Evolutionary conservation across 2,113 vertebrate genomes (phyloP).

Genomic region (Phocoena sinus): DNA sequence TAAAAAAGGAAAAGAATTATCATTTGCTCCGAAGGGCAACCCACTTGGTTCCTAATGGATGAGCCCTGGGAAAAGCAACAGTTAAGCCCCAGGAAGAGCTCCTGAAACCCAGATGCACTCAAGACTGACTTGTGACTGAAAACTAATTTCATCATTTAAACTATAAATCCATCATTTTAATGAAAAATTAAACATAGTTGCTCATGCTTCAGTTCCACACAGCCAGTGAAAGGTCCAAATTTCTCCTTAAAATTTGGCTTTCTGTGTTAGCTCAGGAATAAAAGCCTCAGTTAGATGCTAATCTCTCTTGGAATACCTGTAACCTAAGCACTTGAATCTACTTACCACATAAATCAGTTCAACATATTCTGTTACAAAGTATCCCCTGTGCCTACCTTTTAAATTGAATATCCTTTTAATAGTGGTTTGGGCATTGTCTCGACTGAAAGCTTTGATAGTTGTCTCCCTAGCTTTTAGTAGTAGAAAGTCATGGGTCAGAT

Average conservation of each 20-base stretch:
- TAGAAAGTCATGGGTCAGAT: neutral
- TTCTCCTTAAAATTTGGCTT: neutral
- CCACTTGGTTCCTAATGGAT: neutral
- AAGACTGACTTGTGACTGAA: neutral
- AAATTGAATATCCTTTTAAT: neutral
- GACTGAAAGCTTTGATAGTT: neutral
- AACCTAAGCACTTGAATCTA: neutral
- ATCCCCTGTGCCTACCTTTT: neutral
- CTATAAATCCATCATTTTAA: neutral
- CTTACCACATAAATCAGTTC: neutral
- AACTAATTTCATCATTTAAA: neutral
- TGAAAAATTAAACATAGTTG: neutral
- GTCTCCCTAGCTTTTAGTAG: neutral
- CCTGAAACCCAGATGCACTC: neutral
- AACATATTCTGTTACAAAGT: neutral
- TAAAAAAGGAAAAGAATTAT: neutral
- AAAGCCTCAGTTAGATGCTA: neutral
- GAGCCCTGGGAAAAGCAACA: neutral
- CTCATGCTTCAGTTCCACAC: neutral
- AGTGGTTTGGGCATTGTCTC: neutral
- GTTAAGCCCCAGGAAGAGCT: neutral
- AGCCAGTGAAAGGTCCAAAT: neutral
- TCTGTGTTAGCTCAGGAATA: neutral
- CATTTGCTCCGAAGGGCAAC: neutral
- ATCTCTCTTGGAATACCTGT: neutral